phyloP scores from a whole-genome alignment of 2,797 vertebrate genomes.

The Chrysocyon brachyurus region DNA sequence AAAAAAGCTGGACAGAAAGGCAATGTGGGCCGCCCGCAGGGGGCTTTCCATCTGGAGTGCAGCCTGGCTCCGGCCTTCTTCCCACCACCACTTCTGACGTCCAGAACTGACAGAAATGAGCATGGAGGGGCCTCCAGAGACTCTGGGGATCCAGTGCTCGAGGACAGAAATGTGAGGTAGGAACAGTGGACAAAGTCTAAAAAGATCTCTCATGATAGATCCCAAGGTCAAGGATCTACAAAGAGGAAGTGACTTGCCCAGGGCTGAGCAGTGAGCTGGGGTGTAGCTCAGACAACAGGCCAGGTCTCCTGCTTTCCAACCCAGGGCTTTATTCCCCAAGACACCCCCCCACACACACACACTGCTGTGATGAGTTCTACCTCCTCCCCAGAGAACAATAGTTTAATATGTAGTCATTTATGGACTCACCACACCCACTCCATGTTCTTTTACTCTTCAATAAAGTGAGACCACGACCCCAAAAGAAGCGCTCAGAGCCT shows the following conservation, averaged over 20 bases:
- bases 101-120: too few species aligned
- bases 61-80: too few species aligned
- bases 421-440: background rate
- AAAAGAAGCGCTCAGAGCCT: background rate
- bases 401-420: background rate
- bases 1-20: too few species aligned
- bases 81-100: too few species aligned
- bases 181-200: background rate
- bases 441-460: background rate
- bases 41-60: too few species aligned
- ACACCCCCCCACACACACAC: too few species aligned
- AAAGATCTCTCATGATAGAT: background rate
- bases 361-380: background rate
- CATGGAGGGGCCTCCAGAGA: too few species aligned
- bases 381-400: background rate
- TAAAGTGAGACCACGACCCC: background rate
- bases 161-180: background rate
- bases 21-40: too few species aligned
- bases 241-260: background rate
- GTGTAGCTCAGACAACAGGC: background rate
- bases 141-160: too few species aligned
- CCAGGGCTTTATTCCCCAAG: background rate
- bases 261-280: accelerated
- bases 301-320: too few species aligned
- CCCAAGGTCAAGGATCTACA: background rate